phyloP scores from a whole-genome alignment of 1,140 invertebrate genomes.

The Lepidotrigona ventralis region DNA sequence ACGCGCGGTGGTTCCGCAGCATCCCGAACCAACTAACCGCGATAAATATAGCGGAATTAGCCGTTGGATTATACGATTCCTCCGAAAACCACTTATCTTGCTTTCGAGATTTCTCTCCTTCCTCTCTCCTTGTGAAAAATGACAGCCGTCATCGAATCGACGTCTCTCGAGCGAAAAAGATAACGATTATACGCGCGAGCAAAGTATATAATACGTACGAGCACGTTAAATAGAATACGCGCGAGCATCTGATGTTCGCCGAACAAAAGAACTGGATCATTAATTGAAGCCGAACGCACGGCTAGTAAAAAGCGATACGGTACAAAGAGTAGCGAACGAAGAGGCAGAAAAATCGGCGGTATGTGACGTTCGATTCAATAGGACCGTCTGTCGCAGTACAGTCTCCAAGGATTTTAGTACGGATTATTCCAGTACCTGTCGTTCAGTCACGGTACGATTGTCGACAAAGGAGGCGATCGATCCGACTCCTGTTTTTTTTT shows the following conservation, averaged over 20 bases:
- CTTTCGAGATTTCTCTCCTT: not conserved
- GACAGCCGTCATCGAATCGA: not conserved
- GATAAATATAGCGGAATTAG: slow-evolving; percentile 26
- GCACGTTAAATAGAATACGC: not conserved
- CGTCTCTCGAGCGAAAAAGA: not conserved
- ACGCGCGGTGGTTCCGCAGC: not conserved
- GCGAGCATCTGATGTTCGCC: not conserved
- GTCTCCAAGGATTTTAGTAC: slow-evolving; percentile 64
- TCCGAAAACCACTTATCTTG: not conserved
- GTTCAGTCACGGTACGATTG: slow-evolving; percentile 52
- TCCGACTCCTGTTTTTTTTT: slow-evolving; percentile 27
- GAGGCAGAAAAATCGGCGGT: slow-evolving; percentile 62
- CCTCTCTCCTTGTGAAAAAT: not conserved
- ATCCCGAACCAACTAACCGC: slow-evolving; percentile 5
- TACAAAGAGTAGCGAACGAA: slow-evolving; percentile 38
- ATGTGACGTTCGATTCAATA: slow-evolving; percentile 61
- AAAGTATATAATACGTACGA: not conserved
- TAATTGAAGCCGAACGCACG: slow-evolving; percentile 31
- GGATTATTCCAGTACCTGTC: slow-evolving; percentile 57
- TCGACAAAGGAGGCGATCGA: slow-evolving; percentile 58
- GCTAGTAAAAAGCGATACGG: slow-evolving; percentile 30
- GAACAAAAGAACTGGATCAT: slow-evolving; percentile 21
- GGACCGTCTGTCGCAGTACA: slow-evolving; percentile 48
- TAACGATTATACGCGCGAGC: not conserved
- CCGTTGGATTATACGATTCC: not conserved